Evolutionary conservation across 2,113 vertebrate species (phyloP), one percentile per base, ranked within the genome.

Genomic region (Centropristis striata): DNA sequence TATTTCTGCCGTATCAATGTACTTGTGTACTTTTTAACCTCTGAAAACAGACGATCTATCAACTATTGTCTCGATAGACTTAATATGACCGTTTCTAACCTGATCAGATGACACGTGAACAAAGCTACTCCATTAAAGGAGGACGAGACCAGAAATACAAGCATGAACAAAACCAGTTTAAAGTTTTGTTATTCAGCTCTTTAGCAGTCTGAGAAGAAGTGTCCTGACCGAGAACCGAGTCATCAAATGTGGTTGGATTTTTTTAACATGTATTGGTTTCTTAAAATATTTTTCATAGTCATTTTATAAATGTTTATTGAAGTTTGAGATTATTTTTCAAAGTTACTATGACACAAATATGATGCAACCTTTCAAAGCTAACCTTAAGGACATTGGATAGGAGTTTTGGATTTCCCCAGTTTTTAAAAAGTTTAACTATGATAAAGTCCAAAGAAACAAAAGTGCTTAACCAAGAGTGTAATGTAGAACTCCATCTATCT

Each of bases 371-470:
- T 32, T 81, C 10, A 28, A 70, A 67, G 23, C 69, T 71, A 28
- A 42, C 60, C 49, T 25, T 68, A 72, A 57, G 1, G 36, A 21
- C 21, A 16, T 69, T 69, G 16, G 57, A 78, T 50, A 65, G 47
- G 63, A 64, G 15, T 78, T 71, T 86, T 83, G 71, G 51, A 80
- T 82, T 59, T 37, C 67, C 61, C 64, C 23, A 36, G 1, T 84
- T 80, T 71, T 23, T 32, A 67, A 86, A 73, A 66, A 18, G 23
- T 83, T 72, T 1, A 60, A 21, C 53, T 66, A 72, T 76, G 32
- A 66, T 73, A 39, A 74, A 77, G 74, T 75, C 88, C 84, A 88
- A 93, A 86, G 83, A 88, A 66, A 85, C 47, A 44, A 25, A 57
- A 18, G 49, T 81, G 69, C 47, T 78, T 80, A 78, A 90, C 74